Evolutionary conservation across 2,888 invertebrate species (phyloP).

Genomic region (Phlogophora meticulosa): DNA sequence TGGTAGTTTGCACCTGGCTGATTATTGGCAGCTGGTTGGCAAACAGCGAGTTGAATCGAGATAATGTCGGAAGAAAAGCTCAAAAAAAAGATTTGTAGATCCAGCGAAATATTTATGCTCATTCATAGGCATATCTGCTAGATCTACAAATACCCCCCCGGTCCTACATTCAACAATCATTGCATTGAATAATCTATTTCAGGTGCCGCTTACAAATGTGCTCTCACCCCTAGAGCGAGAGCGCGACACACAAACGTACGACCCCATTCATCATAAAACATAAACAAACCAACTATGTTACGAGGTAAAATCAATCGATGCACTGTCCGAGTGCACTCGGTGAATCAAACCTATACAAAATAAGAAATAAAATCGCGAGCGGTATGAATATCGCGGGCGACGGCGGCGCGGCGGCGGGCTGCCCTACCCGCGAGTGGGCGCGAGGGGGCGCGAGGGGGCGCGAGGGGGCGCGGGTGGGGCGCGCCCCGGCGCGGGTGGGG

Average conservation of each 20-base stretch:
- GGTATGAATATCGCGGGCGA: constrained; percentile 65
- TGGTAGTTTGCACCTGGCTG: neutral
- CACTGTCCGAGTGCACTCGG: constrained; percentile 59
- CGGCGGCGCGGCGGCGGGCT: constrained; percentile 55
- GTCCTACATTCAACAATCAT: neutral
- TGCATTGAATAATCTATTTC: neutral
- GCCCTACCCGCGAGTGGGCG: constrained; percentile 28
- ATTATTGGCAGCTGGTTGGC: neutral
- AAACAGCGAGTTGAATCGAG: neutral
- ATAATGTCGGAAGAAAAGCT: neutral
- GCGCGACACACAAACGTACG: constrained; percentile 32
- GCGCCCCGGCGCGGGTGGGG: constrained; percentile 50
- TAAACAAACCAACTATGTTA: constrained; percentile 61
- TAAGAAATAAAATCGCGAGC: constrained; percentile 61
- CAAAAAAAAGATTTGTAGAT: neutral
- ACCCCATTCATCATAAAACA: constrained; percentile 55
- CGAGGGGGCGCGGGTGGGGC: constrained; percentile 53
- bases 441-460: too few relatives aligned
- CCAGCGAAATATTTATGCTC: too few relatives aligned
- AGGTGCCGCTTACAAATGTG: constrained; percentile 14
- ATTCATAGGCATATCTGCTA: neutral
- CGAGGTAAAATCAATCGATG: constrained; percentile 61
- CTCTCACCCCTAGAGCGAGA: constrained; percentile 8
- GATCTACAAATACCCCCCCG: neutral
- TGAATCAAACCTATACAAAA: constrained; percentile 68